Percentiles rank a stretch among this genome's conserved stretches.
Evolutionary conservation across 1,140 invertebrate species (phyloP).

Genomic region (Aphis gossypii): DNA sequence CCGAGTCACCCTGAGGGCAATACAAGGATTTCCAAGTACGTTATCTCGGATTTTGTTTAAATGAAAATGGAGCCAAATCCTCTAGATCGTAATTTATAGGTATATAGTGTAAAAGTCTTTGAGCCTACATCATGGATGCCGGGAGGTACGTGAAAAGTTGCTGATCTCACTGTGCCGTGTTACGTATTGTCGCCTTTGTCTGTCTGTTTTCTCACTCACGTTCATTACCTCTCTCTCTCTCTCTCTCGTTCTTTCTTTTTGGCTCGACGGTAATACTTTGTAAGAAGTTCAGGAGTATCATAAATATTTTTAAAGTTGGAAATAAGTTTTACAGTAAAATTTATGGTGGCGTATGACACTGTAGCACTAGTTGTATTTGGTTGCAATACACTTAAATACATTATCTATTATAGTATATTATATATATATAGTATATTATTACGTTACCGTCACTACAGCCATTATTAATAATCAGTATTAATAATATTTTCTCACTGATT

Average conservation of each 20-base stretch:
- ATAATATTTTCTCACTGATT: background rate
- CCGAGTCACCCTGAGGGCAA: background rate
- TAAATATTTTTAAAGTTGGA: background rate
- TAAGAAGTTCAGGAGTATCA: background rate
- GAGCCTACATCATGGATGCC: background rate
- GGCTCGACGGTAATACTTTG: background rate
- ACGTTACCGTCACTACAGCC: too few relatives aligned
- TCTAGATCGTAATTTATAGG: slow-evolving; percentile 29
- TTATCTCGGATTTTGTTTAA: slow-evolving; percentile 9
- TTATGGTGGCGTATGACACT: background rate
- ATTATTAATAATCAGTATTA: background rate
- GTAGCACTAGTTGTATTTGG: background rate
- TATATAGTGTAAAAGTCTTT: slow-evolving; percentile 13
- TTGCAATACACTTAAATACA: background rate
- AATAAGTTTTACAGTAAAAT: background rate
- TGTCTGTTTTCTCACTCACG: background rate
- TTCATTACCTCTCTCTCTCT: too few relatives aligned
- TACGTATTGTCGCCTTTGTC: background rate
- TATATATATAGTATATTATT: background rate
- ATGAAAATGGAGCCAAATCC: slow-evolving; percentile 43
- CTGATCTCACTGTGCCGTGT: background rate
- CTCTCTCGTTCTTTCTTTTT: too few relatives aligned
- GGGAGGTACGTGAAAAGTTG: background rate
- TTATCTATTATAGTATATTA: background rate
- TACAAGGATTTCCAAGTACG: background rate